phyloP scores from a whole-genome alignment of 2,797 vertebrate species.

The Danio choprae region DNA sequence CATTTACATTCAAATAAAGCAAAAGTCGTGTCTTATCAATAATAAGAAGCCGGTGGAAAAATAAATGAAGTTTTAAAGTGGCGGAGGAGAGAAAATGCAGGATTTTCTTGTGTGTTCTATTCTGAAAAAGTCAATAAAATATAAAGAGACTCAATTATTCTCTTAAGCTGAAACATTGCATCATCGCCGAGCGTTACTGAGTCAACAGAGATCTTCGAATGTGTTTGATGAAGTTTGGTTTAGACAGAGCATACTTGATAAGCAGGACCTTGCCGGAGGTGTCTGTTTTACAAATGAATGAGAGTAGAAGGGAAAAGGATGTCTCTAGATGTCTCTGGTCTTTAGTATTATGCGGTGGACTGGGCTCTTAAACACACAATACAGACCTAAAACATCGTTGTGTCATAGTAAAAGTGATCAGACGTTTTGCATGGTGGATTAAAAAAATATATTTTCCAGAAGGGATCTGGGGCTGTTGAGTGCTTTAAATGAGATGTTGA shows the following conservation, averaged over 20 bases:
- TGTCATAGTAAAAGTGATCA: neutral
- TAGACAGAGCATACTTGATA: slow-evolving; percentile 71
- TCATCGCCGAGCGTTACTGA: slow-evolving; percentile 67
- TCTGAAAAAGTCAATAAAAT: slow-evolving; percentile 66
- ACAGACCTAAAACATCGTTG: neutral
- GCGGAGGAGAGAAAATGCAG: neutral
- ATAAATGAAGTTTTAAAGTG: slow-evolving; percentile 52
- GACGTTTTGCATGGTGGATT: neutral
- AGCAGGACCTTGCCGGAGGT: slow-evolving; percentile 63
- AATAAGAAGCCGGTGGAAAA: slow-evolving; percentile 59
- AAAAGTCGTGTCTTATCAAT: slow-evolving; percentile 71
- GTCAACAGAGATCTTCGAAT: slow-evolving; percentile 66
- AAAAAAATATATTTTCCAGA: neutral
- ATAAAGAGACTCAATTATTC: slow-evolving; percentile 73
- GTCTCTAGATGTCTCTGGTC: neutral
- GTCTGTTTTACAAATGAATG: slow-evolving; percentile 40
- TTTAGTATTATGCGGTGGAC: neutral
- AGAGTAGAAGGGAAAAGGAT: slow-evolving; percentile 10
- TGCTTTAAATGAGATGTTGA: neutral
- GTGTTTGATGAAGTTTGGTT: slow-evolving; percentile 66
- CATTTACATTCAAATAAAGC: slow-evolving; percentile 81
- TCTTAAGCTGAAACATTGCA: slow-evolving; percentile 70
- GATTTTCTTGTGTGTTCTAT: slow-evolving; percentile 33
- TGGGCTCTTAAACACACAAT: neutral
- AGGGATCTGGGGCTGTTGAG: neutral